Percentiles rank a stretch among this genome's conserved stretches.
phyloP scores from a whole-genome alignment of 2,888 invertebrate genomes.

The Caenorhabditis afra region DNA sequence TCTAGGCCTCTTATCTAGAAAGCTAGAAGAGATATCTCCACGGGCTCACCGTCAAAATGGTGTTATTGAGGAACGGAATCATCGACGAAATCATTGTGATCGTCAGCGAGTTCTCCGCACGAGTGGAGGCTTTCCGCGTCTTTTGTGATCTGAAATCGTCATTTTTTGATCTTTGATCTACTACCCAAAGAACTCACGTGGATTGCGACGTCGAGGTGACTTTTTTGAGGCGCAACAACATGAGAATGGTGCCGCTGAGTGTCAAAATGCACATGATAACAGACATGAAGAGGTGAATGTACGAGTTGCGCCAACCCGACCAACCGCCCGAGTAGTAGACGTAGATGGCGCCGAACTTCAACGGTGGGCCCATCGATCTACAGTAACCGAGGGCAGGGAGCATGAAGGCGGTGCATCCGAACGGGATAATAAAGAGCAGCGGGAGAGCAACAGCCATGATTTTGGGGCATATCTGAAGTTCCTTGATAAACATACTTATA shows the following conservation, averaged over 20 bases:
- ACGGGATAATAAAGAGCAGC: slow-evolving; percentile 25
- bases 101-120: slow-evolving; percentile 34
- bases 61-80: slow-evolving; percentile 43
- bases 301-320: slow-evolving; percentile 37
- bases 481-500: too few species aligned
- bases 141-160: slow-evolving; percentile 3
- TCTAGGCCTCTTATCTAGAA: too few species aligned
- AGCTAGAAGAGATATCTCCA: too few species aligned
- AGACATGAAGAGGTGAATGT: slow-evolving; percentile 39
- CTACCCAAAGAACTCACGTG: neutral
- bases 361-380: slow-evolving; percentile 26
- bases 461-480: slow-evolving; percentile 36
- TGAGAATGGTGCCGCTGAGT: neutral
- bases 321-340: slow-evolving; percentile 32
- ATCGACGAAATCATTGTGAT: slow-evolving; percentile 44
- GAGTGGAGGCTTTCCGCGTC: slow-evolving; percentile 17
- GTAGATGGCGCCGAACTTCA: slow-evolving; percentile 38
- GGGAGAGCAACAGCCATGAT: slow-evolving; percentile 18
- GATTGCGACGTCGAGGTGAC: neutral
- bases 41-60: slow-evolving; percentile 24
- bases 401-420: slow-evolving; percentile 42
- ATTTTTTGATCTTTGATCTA: neutral
- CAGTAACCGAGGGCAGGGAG: slow-evolving; percentile 42
- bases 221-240: slow-evolving; percentile 23
- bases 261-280: slow-evolving; percentile 23